These are phyloP conservation scores for Alviniconcha marisindica DNA, from an alignment of 1,140 invertebrate species.

Conservation along the genomic window DNA sequence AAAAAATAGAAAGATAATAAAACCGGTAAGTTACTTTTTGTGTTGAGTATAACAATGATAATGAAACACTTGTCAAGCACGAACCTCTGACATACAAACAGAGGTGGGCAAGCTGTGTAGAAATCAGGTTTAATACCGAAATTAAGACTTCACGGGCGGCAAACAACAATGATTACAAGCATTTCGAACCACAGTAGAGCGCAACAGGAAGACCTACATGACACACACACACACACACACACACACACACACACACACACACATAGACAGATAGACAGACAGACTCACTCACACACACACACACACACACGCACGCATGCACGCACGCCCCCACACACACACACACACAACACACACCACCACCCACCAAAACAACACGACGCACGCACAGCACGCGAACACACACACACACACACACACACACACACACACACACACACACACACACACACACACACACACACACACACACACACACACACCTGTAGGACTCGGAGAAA, in stretches of 20 bases:
- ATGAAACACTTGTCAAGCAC: too few relatives aligned
- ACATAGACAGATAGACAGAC: background rate
- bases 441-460: background rate
- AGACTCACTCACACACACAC: background rate
- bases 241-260: background rate
- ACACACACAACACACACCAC: background rate
- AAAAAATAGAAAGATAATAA: too few relatives aligned
- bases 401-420: background rate
- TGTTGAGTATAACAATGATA: too few relatives aligned
- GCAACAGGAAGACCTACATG: too few relatives aligned
- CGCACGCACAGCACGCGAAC: background rate
- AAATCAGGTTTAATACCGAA: too few relatives aligned
- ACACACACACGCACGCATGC: background rate
- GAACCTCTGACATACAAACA: too few relatives aligned
- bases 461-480: slow-evolving; percentile 40
- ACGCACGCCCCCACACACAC: background rate
- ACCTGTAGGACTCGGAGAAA: slow-evolving; percentile 79
- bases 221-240: background rate
- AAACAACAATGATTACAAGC: too few relatives aligned
- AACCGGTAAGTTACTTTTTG: too few relatives aligned
- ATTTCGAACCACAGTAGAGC: too few relatives aligned
- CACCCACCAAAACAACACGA: too few relatives aligned
- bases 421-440: background rate
- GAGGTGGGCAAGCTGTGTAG: too few relatives aligned
- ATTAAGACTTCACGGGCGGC: too few relatives aligned